Evolutionary conservation across 2,113 vertebrate genomes (phyloP).

Genomic region (Nymphicus hollandicus): DNA sequence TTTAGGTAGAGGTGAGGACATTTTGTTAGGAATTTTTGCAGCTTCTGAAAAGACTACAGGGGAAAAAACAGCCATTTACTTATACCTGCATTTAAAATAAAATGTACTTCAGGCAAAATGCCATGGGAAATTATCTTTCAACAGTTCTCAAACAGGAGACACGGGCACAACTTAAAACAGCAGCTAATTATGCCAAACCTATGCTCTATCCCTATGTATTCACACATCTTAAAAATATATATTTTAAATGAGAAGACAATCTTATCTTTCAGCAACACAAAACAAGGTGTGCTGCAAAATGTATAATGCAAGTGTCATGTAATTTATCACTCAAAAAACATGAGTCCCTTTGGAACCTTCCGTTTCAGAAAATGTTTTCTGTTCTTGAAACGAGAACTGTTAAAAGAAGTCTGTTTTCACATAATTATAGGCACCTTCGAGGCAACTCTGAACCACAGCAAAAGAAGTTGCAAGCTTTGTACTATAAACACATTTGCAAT

Average conservation of each 20-base stretch:
- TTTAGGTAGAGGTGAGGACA: neutral
- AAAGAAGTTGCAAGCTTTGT: neutral
- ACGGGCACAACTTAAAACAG: neutral
- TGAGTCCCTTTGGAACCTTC: conserved; percentile 21
- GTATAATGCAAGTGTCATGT: neutral
- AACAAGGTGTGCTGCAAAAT: neutral
- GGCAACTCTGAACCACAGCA: neutral
- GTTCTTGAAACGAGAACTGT: neutral
- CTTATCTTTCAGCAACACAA: conserved; percentile 23
- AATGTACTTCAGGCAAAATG: neutral
- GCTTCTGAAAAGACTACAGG: neutral
- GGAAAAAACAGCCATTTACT: neutral
- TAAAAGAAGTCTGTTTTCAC: conserved; percentile 5
- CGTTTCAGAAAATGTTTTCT: neutral
- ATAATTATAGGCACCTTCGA: conserved; percentile 10
- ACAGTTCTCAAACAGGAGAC: neutral
- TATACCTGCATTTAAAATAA: conserved; percentile 11
- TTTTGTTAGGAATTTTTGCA: neutral
- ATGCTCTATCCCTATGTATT: neutral
- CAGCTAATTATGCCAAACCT: neutral
- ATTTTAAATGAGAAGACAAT: neutral
- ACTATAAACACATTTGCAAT: neutral
- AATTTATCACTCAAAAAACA: conserved; percentile 23
- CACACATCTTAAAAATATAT: neutral
- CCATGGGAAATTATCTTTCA: neutral